phyloP scores from a whole-genome alignment of 2,113 vertebrate genomes.

The Lipophrys pholis region DNA sequence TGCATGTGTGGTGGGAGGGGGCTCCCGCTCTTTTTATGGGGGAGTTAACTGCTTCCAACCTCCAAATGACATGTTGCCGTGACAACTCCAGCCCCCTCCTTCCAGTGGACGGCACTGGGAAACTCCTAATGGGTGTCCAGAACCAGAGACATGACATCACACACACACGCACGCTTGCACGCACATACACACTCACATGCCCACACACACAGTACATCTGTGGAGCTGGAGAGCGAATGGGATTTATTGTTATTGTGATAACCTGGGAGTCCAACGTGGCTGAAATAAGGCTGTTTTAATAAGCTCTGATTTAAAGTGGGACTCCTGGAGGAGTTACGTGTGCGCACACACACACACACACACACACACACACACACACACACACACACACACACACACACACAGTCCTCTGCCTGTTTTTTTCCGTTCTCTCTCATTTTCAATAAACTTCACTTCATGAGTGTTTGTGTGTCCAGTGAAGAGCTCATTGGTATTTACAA shows the following conservation, averaged over 20 bases:
- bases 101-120: slow-evolving; percentile 66
- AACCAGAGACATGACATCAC: slow-evolving; percentile 59
- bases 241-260: slow-evolving; percentile 85
- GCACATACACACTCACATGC: slow-evolving; percentile 29
- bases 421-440: slow-evolving; percentile 19
- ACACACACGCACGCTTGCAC: slow-evolving; percentile 21
- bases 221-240: slow-evolving; percentile 49
- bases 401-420: no score
- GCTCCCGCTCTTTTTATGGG: slow-evolving; percentile 59
- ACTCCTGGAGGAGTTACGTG: slow-evolving; percentile 68
- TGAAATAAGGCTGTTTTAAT: slow-evolving; percentile 82
- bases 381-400: not conserved
- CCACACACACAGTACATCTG: slow-evolving; percentile 43
- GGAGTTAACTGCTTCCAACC: slow-evolving; percentile 64
- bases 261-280: slow-evolving; percentile 77
- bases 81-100: slow-evolving; percentile 59
- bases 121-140: slow-evolving; percentile 79
- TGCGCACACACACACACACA: slow-evolving; percentile 10
- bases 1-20: slow-evolving; percentile 24
- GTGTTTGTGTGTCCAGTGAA: slow-evolving; percentile 38
- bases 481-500: slow-evolving; percentile 54
- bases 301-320: slow-evolving; percentile 81
- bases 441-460: slow-evolving; percentile 57
- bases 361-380: slow-evolving; percentile 3
- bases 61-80: slow-evolving; percentile 50